Base-by-base conservation (phyloP, 2,113 vertebrate species). In the Erpornis zantholeuca region DNA sequence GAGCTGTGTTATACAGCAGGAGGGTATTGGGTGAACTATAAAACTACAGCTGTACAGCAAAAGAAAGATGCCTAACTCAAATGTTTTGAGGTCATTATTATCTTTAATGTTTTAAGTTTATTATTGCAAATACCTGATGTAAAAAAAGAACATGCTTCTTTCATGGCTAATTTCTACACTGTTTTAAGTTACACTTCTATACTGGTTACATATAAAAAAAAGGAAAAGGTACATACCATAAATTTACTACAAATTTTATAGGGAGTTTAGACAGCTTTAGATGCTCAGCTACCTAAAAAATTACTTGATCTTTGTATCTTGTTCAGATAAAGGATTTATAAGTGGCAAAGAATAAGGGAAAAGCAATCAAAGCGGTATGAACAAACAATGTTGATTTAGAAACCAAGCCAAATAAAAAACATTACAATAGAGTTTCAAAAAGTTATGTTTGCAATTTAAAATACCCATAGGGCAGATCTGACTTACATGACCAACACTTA, bases 391-490 rank as follows among this genome's bases (percentile, higher is more conserved):
- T 45, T 93, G 90, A 91, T 90, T 96, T 87, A 96, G 73, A 83
- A 83, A 78, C n/a, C n/a, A 81, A 86, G 54, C 47, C 49, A 75
- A 93, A 94, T 33, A 84, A 83, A 75, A 69, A 28, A 3, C 36
- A 68, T 85, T 80, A 78, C 24, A 52, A n/a, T 49, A 89, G 73
- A 71, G 65, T 94, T 96, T 91, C 52, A 83, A 93, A 92, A 88
- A 96, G 49, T 84, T 69, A 85, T 82, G 53, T 61, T 88, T 93
- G 69, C 64, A 78, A 94, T 85, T 96, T 86, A 92, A 83, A 96
- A 89, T 71, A 92, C 73, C 94, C 93, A 83, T 53, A 77, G 92
- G 91, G 78, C 47, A 90, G 87, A 86, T 69, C 88, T 63, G 83
- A 87, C 83, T 92, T 95, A 64, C 56, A 56, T 44, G 93, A 91